Base-by-base conservation (phyloP, 2,113 vertebrate species). In the Thamnophis sirtalis region DNA sequence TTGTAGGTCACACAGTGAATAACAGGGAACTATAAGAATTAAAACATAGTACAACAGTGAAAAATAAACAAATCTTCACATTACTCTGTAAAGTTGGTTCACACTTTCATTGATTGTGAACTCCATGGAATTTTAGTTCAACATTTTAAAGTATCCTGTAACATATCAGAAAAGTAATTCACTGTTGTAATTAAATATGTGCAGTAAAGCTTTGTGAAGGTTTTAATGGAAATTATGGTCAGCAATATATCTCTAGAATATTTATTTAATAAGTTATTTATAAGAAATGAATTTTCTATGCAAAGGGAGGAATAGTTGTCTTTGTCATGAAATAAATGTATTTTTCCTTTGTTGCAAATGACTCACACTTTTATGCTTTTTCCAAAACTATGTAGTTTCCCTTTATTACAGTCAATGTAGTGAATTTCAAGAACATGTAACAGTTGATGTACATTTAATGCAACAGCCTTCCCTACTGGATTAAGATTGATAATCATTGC, bases 201-300 rank as follows among this genome's bases (percentile, higher is more conserved):
- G 68, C n/a, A 94, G 10, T 91, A 60, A 15, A 22, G 0, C 49
- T 89, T 87, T 56, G 38, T 24, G 7, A 87, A 85, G n/a, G 13
- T 90, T 86, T 93, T 63, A 87, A 89, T 85, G 90, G 73, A 50
- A 86, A 38, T 88, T 63, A 87, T 84, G 88, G 84, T 53, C 87
- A 92, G 84, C 48, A 93, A 28, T 53, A 90, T 54, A 90, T 33
- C 10, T 60, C 10, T 48, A 49, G 24, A 80, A 87, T 58, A 50
- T 60, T 88, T 60, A 24, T 87, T 28, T n/a, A 90, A 90, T 92
- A 87, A 93, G 55, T 43, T 38, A 58, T 87, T 93, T 73, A 84
- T 85, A 89, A 58, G 54, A 89, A 92, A 60, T 60, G 28, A 84
- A 88, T 89, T 38, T 10, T 88, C 48, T 88, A 56, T 3, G 48